Evolutionary conservation across 2,113 vertebrate species (phyloP).

Genomic region (Amblyornis subalaris): DNA sequence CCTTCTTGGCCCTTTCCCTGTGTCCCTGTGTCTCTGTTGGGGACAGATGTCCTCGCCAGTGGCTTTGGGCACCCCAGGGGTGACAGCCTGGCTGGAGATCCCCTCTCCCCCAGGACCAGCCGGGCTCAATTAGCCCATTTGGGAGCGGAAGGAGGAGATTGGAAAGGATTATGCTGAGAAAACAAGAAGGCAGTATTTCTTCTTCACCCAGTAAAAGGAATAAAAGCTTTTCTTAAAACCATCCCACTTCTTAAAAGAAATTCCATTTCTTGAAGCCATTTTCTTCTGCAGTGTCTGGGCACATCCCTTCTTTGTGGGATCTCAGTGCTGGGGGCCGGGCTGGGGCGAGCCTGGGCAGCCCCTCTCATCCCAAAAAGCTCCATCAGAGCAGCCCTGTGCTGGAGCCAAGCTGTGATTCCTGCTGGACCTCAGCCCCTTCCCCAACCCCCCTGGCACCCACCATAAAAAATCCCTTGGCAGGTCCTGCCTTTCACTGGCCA

Average conservation of each 20-base stretch:
- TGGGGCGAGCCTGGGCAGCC: not conserved
- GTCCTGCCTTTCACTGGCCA: not conserved
- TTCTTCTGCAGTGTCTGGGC: not conserved
- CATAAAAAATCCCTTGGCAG: accelerated
- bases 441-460: not conserved
- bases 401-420: not conserved
- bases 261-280: not conserved
- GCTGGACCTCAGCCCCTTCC: not conserved
- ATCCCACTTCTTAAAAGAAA: not conserved
- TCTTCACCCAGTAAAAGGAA: not conserved
- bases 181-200: not conserved
- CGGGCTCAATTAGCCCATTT: accelerated
- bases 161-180: not conserved
- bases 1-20: not conserved
- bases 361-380: not conserved
- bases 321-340: not conserved
- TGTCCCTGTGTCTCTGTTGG: accelerated
- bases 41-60: not conserved
- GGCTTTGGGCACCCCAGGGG: not conserved
- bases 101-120: not conserved
- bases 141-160: not conserved
- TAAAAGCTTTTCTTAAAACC: not conserved
- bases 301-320: not conserved
- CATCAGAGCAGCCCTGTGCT: not conserved
- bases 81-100: not conserved